Base-by-base conservation (phyloP, 2,797 vertebrate species). In the Chelon auratus region DNA sequence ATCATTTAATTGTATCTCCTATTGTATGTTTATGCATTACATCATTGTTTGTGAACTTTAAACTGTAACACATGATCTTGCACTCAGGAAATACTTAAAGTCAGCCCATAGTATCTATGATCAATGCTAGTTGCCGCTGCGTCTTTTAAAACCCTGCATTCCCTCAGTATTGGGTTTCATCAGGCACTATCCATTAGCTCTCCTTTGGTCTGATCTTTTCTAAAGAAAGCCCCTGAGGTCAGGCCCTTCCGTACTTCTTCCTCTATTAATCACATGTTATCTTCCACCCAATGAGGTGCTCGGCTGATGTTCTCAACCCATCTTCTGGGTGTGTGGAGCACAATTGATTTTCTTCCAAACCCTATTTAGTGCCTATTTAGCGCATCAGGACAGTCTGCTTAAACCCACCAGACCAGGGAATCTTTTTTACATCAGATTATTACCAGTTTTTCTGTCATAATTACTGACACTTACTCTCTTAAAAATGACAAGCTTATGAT, bases 101-200 rank as follows among this genome's bases (percentile, higher is more conserved):
- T 65, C 56, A 40, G 66, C 65, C 51, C 56, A 30, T 48, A 33
- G 12, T 52, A 61, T 76, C 51, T 52, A 20, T 66, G 66, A 77
- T 78, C 57, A 50, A 82, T 83, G 62, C 24, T 9, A 17, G 45
- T 8, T 66, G 26, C 3, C 10, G n/a, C 24, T 48, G 36, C 42
- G 1, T 77, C 58, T 74, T 51, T 67, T 56, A 18, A 66, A 76
- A 66, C 72, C 59, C 59, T 58, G 69, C 57, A 60, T 61, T 50
- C 20, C 55, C 17, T 40, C 57, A 68, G 73, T 80, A 45, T 85
- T 66, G 63, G 47, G 67, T 89, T 88, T 86, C 77, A 74, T 15
- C 53, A 59, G 48, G 12, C 58, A 17, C 62, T 80, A 48, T 82
- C 84, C 77, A 80, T 91, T 85, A 91, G 75, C 56, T 55, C 63